Evolutionary conservation across 1,140 invertebrate genomes (phyloP).

Genomic region (Batillaria attramentaria): DNA sequence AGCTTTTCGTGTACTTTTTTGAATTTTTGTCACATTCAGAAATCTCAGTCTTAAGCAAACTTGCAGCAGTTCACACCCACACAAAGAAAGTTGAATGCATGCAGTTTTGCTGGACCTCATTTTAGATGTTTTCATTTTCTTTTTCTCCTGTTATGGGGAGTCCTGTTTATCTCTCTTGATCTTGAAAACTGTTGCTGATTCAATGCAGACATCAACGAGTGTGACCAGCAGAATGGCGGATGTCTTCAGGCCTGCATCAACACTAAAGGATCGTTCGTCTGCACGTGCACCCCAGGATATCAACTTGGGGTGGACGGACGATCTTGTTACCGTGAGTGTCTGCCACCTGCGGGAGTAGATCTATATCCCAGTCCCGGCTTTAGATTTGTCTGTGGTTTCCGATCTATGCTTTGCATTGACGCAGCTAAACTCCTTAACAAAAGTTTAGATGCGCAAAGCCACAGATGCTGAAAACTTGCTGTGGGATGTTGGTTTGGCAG

Average conservation of each 20-base stretch:
- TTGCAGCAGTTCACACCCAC: too few relatives aligned
- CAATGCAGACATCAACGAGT: slow-evolving; percentile 71
- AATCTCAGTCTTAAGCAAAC: too few relatives aligned
- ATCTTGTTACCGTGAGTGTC: slow-evolving; percentile 72
- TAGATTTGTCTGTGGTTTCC: background rate
- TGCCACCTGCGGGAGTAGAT: background rate
- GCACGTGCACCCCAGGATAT: slow-evolving; percentile 72
- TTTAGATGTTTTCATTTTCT: background rate
- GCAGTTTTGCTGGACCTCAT: background rate
- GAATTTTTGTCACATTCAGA: too few relatives aligned
- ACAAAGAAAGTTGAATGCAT: too few relatives aligned
- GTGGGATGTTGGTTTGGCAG: too few relatives aligned
- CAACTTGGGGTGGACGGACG: slow-evolving; percentile 71
- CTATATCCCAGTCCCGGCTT: background rate
- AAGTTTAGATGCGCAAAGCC: too few relatives aligned
- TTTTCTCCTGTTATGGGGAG: background rate
- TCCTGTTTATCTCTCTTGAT: background rate
- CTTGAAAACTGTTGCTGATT: background rate
- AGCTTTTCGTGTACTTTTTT: too few relatives aligned
- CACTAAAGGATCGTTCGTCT: slow-evolving; percentile 71
- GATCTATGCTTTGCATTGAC: background rate
- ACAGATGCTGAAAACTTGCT: too few relatives aligned
- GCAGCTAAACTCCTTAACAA: background rate
- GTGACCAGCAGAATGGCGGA: slow-evolving; percentile 57
- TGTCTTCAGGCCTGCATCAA: slow-evolving; percentile 72